Base-by-base conservation (phyloP, 2,113 vertebrate species). In the Cromileptes altivelis region DNA sequence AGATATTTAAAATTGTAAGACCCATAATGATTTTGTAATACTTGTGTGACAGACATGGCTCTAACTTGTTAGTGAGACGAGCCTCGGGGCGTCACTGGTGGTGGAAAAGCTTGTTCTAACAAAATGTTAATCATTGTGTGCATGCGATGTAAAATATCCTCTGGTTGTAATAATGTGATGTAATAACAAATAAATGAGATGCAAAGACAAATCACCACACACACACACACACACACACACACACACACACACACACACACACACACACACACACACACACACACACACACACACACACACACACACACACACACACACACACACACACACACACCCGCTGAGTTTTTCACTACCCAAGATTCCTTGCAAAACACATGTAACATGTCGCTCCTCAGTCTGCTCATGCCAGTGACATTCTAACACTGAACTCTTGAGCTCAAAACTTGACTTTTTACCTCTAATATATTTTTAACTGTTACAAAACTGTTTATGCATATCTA, bases 321-420 rank as follows among this genome's bases (percentile, higher is more conserved):
- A 33, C 5, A 33, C 33, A 42, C 52, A 53, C 19, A 53, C 2
- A 21, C 6, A 3, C 3, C 13, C 70, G 7, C 58, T 37, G 47
- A 52, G 14, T 14, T 53, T 14, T 64, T 18, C 53, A 60, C 49
- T 73, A 84, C 49, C 37, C 17, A 30, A 50, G 37, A 79, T 61
- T 49, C 63, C 7, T 73, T 80, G 49, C 49, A 57, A 52, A 23
- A 47, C 14, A 45, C 15, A 57, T 40, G 52, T 23, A 23, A 18
- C 8, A 11, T 4, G 6, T 5, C 14, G 13, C 4, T 37, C 27
- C 19, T 64, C n/a, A 7, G 2, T 10, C 2, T 30, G 1, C 30
- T 15, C 8, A 45, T 45, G 42, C 42, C 42, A 45, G 9, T 10
- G 11, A 45, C 11, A 45, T 8, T 45, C 42, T 45, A 3, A 45